phyloP scores from a whole-genome alignment of 2,888 invertebrate genomes.

The Caenorhabditis wallacei region DNA sequence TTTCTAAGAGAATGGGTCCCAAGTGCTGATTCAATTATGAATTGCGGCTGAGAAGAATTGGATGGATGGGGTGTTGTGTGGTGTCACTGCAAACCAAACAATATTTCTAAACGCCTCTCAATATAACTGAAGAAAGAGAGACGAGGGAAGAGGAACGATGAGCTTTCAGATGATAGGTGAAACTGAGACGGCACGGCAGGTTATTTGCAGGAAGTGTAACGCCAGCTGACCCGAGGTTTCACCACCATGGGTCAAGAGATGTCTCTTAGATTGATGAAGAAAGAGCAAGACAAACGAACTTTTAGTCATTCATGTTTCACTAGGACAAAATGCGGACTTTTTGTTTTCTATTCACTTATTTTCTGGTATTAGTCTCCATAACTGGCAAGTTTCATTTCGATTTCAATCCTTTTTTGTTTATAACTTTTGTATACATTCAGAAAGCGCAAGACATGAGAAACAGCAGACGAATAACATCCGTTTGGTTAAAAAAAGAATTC shows the following conservation, averaged over 20 bases:
- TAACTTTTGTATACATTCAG: conserved; percentile 43
- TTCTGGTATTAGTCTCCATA: conserved; percentile 29
- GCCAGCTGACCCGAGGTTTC: conserved; percentile 52
- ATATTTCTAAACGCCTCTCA: conserved; percentile 30
- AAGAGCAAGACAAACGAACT: conserved; percentile 30
- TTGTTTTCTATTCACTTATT: conserved; percentile 2
- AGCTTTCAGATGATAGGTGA: conserved; percentile 35
- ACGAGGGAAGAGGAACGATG: conserved; percentile 10
- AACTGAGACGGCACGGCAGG: conserved; percentile 15
- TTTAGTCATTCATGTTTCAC: conserved; percentile 53
- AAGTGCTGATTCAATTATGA: conserved; percentile 56
- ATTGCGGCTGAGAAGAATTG: conserved; percentile 17
- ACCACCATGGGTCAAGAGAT: conserved; percentile 50
- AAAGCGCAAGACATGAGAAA: conserved; percentile 31
- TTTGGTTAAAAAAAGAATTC: conserved; percentile 48
- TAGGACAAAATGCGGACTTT: conserved; percentile 41
- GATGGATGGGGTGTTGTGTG: conserved; percentile 16
- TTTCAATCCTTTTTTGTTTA: conserved; percentile 12
- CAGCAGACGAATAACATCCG: conserved; percentile 48
- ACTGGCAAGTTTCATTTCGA: conserved; percentile 41
- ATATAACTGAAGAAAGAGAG: not conserved
- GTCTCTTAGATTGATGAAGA: not conserved
- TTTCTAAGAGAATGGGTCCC: conserved; percentile 37
- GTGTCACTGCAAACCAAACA: conserved; percentile 42
- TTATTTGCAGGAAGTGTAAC: conserved; percentile 33